Evolutionary conservation across 2,113 vertebrate species (phyloP), one percentile per base, ranked within the genome.

Genomic region (Geothlypis trichas): DNA sequence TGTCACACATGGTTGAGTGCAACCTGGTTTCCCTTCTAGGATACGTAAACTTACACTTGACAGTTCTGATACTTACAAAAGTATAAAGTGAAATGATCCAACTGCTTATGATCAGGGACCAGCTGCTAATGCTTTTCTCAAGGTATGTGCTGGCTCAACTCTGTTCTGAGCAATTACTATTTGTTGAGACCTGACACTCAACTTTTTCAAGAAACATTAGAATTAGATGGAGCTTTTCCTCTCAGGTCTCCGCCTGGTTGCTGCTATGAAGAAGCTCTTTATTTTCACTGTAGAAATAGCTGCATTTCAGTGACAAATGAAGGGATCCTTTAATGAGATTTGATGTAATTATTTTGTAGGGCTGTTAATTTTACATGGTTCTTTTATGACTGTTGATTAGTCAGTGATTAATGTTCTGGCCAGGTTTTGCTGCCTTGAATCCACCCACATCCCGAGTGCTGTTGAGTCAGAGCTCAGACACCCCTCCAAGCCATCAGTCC

Each of bases 261-360:
- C 55, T 82, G 62, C 49, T 41, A 0, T 13, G n/a, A 82, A 89
- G 62, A 31, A 79, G 54, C 57, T 94, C 52, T 59, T 84, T 44
- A 13, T 78, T 89, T 72, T 66, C 37, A 41, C 16, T 37, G n/a
- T 91, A 74, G 77, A 89, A 91, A 62, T 24, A 66, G 58, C 61
- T 94, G 91, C 67, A 39, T 91, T 96, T 82, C 67, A 66, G 81
- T 65, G 66, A 80, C 72, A 91, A 82, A 90, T 80, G 41, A 85
- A 62, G 67, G 59, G 51, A 85, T 91, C 62, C 46, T 90, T 65
- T 93, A 91, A 85, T 67, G 67, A 94, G 71, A 73, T 77, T 72
- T 69, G 46, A 83, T 82, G 73, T 65, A 87, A 84, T 94, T 96
- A 83, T 90, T 87, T 95, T 94, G 62, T 42, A 82, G n/a, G 59